phyloP scores from a whole-genome alignment of 2,797 vertebrate species.

The Odontamblyopus lacepedii region DNA sequence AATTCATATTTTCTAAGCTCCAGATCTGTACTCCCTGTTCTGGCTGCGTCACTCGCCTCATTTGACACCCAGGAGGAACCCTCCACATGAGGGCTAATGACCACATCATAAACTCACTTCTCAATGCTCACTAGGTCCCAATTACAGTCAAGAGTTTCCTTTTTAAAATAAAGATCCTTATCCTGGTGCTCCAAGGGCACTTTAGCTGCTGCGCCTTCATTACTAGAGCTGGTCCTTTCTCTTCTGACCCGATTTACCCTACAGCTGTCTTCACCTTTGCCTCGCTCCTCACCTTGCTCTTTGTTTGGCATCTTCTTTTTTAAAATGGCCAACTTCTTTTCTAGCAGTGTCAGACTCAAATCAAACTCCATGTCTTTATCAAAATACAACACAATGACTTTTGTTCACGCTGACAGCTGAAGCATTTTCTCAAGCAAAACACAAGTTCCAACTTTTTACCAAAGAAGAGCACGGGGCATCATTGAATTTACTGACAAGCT shows the following conservation, averaged over 20 bases:
- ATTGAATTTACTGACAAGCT: conserved; percentile 14
- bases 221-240: conserved; percentile 32
- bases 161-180: conserved; percentile 56
- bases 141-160: conserved; percentile 60
- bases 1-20: conserved; percentile 21
- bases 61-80: conserved; percentile 39
- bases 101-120: conserved; percentile 54
- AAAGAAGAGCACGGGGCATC: conserved; percentile 6
- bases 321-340: conserved; percentile 25
- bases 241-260: background rate
- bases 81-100: conserved; percentile 56
- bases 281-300: conserved; percentile 2
- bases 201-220: conserved; percentile 45
- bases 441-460: conserved; percentile 11
- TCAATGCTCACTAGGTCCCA: conserved; percentile 45
- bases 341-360: conserved; percentile 7
- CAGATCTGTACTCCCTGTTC: conserved; percentile 21
- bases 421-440: conserved; percentile 18
- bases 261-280: background rate
- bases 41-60: conserved; percentile 10
- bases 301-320: conserved; percentile 17
- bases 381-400: conserved; percentile 7
- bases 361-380: conserved; percentile 26
- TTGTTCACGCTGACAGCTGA: background rate
- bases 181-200: conserved; percentile 37